Conservation (phyloP, 2,888 invertebrate genomes). For the Agelastica alni region DNA sequence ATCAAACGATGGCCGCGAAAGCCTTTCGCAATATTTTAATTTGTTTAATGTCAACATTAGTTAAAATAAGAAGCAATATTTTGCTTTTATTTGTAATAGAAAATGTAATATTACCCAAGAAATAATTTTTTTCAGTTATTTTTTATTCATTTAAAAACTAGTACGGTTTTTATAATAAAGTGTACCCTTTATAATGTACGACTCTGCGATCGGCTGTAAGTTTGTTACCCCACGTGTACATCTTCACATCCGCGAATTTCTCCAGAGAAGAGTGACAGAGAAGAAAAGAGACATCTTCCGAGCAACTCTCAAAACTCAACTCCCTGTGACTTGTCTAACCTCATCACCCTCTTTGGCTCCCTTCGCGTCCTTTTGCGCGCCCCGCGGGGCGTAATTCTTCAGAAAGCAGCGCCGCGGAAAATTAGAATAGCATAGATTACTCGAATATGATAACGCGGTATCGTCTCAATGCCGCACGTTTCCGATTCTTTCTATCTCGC, state of each 20-base stretch:
- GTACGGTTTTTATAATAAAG: no score
- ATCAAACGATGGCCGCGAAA: no score
- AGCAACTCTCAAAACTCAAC: conserved; percentile 14
- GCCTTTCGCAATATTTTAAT: no score
- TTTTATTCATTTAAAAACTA: no score
- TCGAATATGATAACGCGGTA: conserved; percentile 25
- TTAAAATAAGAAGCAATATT: no score
- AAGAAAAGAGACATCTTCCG: conserved; percentile 3
- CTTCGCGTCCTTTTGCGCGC: conserved; percentile 27
- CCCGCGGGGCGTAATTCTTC: conserved; percentile 44
- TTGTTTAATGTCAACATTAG: no score
- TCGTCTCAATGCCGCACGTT: conserved; percentile 14
- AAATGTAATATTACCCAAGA: no score
- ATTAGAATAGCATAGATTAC: conserved; percentile 44
- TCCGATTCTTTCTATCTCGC: not conserved
- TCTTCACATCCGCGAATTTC: not conserved
- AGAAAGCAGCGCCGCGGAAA: conserved; percentile 45
- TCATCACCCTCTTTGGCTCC: conserved; percentile 31
- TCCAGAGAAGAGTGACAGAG: not conserved
- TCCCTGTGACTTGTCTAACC: conserved; percentile 21
- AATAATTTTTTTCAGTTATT: no score
- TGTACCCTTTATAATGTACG: no score
- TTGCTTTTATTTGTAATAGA: no score
- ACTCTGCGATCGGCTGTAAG: no score
- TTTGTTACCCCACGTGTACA: no score